Base-by-base conservation (phyloP, 2,797 vertebrate species). In the Merluccius polli region DNA sequence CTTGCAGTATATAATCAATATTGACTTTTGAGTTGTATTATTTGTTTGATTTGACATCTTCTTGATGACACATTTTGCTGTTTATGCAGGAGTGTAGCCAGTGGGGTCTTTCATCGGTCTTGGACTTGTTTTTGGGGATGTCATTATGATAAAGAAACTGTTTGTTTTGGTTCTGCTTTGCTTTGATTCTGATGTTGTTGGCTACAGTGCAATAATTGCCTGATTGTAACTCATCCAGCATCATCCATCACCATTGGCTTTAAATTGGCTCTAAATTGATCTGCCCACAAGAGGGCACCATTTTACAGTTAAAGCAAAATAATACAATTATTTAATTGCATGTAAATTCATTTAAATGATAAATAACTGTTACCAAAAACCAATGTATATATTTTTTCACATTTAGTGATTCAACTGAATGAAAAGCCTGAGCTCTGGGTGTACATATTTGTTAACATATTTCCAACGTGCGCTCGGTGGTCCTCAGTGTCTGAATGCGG, bases 401-500 rank as follows among this genome's bases (percentile, higher is more conserved):
- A 10, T 24, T n/a, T 10, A 10, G 59, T 27, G 24, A 48, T 16
- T 0, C 3, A 24, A 11, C 59, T 63, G 59, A 21, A 16, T 44
- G 41, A 36, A 36, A 1, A 36, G 36, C 36, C 36, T 48, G 41
- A 18, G 41, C 48, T n/a, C 18, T 21, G 8, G 16, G 41, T 44
- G 41, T 44, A 15, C 12, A 4, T n/a, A n/a, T 44, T 44, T 44
- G 41, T 1, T 44, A 13, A 44, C 41, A 2, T 63, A n/a, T n/a
- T 4, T 29, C 11, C 15, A 27, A 11, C 44, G 41, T 24, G 70
- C 24, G 73, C 13, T 31, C 10, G 29, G 12, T 70, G 10, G 32
- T 7, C 59, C 68, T 24, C 87, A 99, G 98, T 99, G 98, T 89
- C 93, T 99, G 88, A 96, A 94, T 0, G 97, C 98, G 0, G 98